Base-by-base conservation (phyloP, 2,888 invertebrate genomes). In the Marasmarcha lunaedactyla region DNA sequence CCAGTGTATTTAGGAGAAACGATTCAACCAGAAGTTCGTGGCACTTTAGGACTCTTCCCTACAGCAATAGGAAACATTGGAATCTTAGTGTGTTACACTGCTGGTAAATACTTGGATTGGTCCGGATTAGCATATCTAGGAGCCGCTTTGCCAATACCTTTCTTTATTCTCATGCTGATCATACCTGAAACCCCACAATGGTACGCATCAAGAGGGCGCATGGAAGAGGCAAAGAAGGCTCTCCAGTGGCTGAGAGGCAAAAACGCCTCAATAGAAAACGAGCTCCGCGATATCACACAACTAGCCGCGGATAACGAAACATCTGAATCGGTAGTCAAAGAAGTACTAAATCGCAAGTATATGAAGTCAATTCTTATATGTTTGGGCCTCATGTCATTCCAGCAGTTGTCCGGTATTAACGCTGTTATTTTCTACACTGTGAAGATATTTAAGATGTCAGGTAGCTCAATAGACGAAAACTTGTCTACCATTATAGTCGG, bases 341-440 rank as follows among this genome's bases (percentile, higher is more conserved):
- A 94, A 58, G 77, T 96, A 13, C 86, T 92, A 44, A 85, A 84
- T 41, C 86, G 86, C 33, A 88, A 87, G 49, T 90, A 95, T 55
- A 70, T 91, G 48, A 91, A 90, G 59, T 93, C 97, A 0, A 79
- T 97, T 41, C 70, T 90, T 13, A 93, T 97, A 48, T 91, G 92
- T 1, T 70, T 97, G 42, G 92, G 94, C 0, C 84, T 98, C 37
- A 97, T 97, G 97, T 90, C 94, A 46, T 96, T 97, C 78, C 98
- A 98, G 71, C 98, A 98, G 67, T 72, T 95, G 57, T 94, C 93
- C 44, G 97, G 97, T 14, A 97, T 97, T 51, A 98, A 98, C 70
- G 97, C 96, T 4, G 92, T 98, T 39, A 95, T 98, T 66, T 97
- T 97, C 77, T 97, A 97, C 63, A 94, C 96, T 0, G 93, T 93